These are phyloP conservation scores for Alectura lathami DNA, from an alignment of 2,113 vertebrate genomes.

Conservation along the genomic window DNA sequence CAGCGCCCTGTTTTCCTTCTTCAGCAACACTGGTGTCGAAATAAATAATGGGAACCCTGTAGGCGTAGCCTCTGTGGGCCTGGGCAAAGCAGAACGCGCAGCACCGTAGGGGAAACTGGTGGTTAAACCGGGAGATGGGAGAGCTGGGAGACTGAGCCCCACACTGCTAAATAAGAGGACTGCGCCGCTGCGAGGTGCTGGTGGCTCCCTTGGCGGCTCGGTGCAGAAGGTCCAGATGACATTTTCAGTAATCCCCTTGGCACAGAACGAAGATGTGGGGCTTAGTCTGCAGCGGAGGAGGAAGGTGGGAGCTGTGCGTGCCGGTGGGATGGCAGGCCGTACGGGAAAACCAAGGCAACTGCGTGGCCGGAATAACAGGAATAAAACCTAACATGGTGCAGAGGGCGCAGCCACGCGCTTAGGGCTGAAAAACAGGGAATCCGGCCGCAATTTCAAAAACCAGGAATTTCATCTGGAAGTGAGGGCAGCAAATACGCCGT, in stretches of 20 bases:
- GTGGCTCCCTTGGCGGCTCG: not conserved
- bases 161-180: not conserved
- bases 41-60: not conserved
- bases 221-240: not conserved
- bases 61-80: not conserved
- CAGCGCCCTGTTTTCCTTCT: not conserved
- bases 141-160: not conserved
- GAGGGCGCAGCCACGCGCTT: not conserved
- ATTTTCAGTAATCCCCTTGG: not conserved
- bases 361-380: not conserved
- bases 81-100: not conserved
- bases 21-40: accelerated
- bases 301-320: not conserved
- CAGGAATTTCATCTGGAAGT: no score
- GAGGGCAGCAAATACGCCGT: not conserved
- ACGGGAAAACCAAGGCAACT: not conserved
- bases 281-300: not conserved
- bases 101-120: not conserved
- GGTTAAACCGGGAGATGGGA: not conserved
- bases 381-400: not conserved
- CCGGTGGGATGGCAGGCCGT: no score
- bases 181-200: not conserved
- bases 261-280: not conserved
- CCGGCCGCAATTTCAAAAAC: not conserved
- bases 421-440: not conserved